Conservation (phyloP, 2,113 vertebrate species). For the Cryptoleucopteryx plumbea region DNA sequence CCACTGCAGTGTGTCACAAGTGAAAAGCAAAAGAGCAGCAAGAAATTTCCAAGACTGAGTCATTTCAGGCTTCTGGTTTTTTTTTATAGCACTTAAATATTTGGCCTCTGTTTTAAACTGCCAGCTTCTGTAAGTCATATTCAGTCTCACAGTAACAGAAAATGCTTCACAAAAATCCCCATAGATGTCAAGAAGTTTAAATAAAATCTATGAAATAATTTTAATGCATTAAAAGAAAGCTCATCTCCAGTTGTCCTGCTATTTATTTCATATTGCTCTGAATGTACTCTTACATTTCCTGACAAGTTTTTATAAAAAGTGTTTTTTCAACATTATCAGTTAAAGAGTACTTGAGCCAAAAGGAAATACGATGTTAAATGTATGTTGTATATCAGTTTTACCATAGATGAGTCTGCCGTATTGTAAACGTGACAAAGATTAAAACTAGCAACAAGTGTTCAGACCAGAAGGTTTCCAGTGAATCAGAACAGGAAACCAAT, state of each 20-base stretch:
- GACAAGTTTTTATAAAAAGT: background rate
- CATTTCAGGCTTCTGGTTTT: conserved; percentile 39
- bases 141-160: background rate
- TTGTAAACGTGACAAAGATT: conserved; percentile 72
- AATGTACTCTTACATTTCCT: background rate
- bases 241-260: background rate
- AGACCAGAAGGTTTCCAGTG: conserved; percentile 77
- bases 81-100: conserved; percentile 33
- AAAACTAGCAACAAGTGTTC: conserved; percentile 59
- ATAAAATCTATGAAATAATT: background rate
- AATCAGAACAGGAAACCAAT: conserved; percentile 83
- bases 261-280: background rate
- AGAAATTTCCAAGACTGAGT: conserved; percentile 71
- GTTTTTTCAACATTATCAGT: conserved; percentile 10
- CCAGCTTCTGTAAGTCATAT: conserved; percentile 13
- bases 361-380: conserved; percentile 12
- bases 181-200: background rate
- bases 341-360: conserved; percentile 39
- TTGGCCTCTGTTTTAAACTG: conserved; percentile 3
- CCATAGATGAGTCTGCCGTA: conserved; percentile 13
- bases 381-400: conserved; percentile 31
- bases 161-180: background rate
- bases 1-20: conserved; percentile 30
- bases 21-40: conserved; percentile 60
- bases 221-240: background rate